Evolutionary conservation across 2,113 vertebrate species (phyloP).

Genomic region (Laticauda laticaudata): DNA sequence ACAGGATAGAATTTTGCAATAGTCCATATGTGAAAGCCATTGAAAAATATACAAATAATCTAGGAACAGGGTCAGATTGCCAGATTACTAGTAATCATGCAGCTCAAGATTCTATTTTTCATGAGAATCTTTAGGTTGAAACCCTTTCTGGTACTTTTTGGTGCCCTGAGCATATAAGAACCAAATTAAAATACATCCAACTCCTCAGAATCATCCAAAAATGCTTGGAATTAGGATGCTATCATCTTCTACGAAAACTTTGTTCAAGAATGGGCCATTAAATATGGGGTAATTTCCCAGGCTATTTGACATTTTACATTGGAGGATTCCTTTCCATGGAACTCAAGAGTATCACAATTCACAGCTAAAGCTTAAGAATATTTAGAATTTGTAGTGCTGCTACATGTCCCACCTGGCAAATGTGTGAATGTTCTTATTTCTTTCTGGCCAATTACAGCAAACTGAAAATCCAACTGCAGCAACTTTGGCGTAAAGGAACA

Average conservation of each 20-base stretch:
- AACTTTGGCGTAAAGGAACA: conserved; percentile 73
- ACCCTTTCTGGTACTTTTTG: neutral
- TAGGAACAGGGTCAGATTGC: neutral
- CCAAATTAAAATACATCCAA: neutral
- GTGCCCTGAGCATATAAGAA: neutral
- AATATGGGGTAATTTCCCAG: neutral
- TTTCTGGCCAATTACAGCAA: conserved; percentile 68
- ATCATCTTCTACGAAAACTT: neutral
- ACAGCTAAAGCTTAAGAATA: neutral
- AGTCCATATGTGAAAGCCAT: neutral
- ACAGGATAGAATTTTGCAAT: neutral
- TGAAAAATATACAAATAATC: neutral
- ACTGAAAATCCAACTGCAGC: conserved; percentile 81
- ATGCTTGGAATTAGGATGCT: neutral
- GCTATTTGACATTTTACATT: neutral
- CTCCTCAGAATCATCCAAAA: neutral
- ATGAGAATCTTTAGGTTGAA: neutral
- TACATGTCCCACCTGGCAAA: accelerated
- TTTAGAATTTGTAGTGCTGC: neutral
- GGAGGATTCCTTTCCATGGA: neutral
- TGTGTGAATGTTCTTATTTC: neutral
- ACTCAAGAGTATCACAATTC: neutral
- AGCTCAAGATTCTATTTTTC: neutral
- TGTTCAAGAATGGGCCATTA: neutral
- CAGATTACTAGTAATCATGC: neutral